A percentile compares a stretch with the other conserved stretches of the same genome.
phyloP scores from a whole-genome alignment of 2,113 vertebrate genomes.

The Thunnus thynnus region DNA sequence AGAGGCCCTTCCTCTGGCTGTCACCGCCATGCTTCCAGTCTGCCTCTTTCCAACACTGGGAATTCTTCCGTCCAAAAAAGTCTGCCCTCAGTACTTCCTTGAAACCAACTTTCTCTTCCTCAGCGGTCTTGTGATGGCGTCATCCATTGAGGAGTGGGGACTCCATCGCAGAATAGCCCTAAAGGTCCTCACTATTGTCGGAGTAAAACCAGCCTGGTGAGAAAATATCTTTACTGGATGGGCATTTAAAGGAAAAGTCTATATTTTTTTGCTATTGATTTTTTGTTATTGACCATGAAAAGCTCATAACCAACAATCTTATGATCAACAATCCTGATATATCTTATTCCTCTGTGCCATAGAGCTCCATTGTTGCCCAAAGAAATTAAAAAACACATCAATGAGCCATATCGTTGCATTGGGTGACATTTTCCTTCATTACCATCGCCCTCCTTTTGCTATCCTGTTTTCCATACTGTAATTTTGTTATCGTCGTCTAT shows the following conservation, averaged over 20 bases:
- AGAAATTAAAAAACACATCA: too few relatives aligned
- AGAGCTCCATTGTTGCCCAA: too few relatives aligned
- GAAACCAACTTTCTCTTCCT: slow-evolving; percentile 98
- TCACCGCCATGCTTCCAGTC: slow-evolving; percentile 95
- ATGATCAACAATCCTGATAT: background rate
- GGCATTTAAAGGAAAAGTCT: background rate
- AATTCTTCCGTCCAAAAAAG: slow-evolving; percentile 90
- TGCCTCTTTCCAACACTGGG: slow-evolving; percentile 95
- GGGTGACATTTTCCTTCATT: too few relatives aligned
- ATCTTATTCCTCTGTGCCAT: too few relatives aligned
- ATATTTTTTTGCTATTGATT: background rate
- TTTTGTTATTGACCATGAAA: too few relatives aligned
- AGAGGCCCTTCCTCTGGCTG: slow-evolving; percentile 93
- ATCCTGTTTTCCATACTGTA: too few relatives aligned
- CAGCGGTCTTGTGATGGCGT: slow-evolving; percentile 96
- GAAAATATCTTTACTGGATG: slow-evolving; percentile 10
- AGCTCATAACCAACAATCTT: background rate
- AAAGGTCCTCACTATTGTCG: slow-evolving; percentile 91
- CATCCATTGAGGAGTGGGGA: slow-evolving; percentile 96
- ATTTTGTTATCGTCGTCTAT: too few relatives aligned
- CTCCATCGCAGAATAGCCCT: slow-evolving; percentile 95
- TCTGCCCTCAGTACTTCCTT: slow-evolving; percentile 96
- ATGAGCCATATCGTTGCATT: too few relatives aligned
- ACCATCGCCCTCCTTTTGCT: too few relatives aligned
- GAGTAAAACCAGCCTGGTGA: slow-evolving; percentile 95